Evolutionary conservation across 2,113 vertebrate species (phyloP).

Genomic region (Malurus cyaneus): DNA sequence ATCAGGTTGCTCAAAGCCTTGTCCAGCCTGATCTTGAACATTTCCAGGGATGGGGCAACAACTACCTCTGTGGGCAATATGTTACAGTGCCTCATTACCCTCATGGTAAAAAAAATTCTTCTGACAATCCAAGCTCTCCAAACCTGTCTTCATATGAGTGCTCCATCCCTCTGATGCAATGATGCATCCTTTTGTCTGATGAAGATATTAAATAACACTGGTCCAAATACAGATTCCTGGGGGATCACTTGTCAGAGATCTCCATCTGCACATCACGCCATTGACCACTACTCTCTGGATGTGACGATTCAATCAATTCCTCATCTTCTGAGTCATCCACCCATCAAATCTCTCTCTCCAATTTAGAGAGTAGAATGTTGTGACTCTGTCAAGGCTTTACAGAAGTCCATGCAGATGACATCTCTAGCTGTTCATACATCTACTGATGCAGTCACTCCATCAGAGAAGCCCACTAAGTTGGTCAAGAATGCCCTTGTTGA

Average conservation of each 20-base stretch:
- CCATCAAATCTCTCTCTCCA: neutral
- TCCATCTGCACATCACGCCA: neutral
- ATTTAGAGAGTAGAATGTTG: neutral
- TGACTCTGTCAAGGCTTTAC: neutral
- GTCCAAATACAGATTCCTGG: neutral
- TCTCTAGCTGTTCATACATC: neutral
- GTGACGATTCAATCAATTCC: neutral
- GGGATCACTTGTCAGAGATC: neutral
- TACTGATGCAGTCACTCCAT: neutral
- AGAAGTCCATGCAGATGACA: neutral
- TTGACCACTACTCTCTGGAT: neutral
- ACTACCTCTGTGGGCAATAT: neutral
- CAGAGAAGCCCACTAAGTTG: neutral
- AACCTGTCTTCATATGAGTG: neutral
- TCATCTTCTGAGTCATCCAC: neutral
- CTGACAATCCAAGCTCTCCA: neutral
- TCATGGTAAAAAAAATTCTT: neutral
- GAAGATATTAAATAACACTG: neutral
- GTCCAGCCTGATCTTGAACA: neutral
- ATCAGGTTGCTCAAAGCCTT: neutral
- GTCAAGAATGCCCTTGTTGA: neutral
- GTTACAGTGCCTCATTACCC: neutral
- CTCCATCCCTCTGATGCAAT: neutral
- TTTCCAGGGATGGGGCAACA: neutral
- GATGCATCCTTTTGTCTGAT: neutral